Base-by-base conservation (phyloP, 2,888 invertebrate genomes). In the Neocrepidodera transversa region DNA sequence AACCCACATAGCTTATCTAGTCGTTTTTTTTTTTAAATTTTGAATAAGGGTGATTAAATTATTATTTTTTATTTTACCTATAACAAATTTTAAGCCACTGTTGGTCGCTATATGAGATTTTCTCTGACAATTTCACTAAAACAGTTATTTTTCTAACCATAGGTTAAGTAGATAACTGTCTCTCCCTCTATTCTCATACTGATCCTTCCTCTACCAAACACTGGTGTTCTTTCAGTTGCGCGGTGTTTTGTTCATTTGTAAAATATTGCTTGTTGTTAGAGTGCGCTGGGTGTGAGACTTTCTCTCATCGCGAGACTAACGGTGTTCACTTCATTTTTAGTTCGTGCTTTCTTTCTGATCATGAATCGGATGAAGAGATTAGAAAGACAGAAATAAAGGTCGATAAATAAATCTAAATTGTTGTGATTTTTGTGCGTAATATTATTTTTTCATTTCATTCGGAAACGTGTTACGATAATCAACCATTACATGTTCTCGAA, bases 21-120 rank as follows among this genome's bases (percentile, higher is more conserved):
- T n/a, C n/a, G n/a, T n/a, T n/a, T n/a, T n/a, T n/a, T n/a, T n/a
- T n/a, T n/a, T n/a, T n/a, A n/a, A n/a, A n/a, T n/a, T n/a, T n/a
- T n/a, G n/a, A n/a, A n/a, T n/a, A n/a, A n/a, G n/a, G n/a, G n/a
- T n/a, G n/a, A n/a, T n/a, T n/a, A n/a, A n/a, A n/a, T n/a, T n/a
- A n/a, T n/a, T n/a, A n/a, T n/a, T n/a, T n/a, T n/a, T n/a, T n/a
- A n/a, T n/a, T n/a, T n/a, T n/a, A n/a, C n/a, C n/a, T n/a, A n/a
- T n/a, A n/a, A n/a, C n/a, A n/a, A n/a, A n/a, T n/a, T 36, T 36
- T 36, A 36, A 36, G 13, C 35, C 35, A 13, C 4, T 13, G 13
- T 36, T 36, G 4, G 35, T 36, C 35, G 35, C 35, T 43, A 45
- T 45, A 20, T 45, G 45, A 45, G 45, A 23, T 23, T 45, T 45